Evolutionary conservation across 92 coral and sea anemone genomes (phyloP).

Genomic region (Plumapathes pennacea): DNA sequence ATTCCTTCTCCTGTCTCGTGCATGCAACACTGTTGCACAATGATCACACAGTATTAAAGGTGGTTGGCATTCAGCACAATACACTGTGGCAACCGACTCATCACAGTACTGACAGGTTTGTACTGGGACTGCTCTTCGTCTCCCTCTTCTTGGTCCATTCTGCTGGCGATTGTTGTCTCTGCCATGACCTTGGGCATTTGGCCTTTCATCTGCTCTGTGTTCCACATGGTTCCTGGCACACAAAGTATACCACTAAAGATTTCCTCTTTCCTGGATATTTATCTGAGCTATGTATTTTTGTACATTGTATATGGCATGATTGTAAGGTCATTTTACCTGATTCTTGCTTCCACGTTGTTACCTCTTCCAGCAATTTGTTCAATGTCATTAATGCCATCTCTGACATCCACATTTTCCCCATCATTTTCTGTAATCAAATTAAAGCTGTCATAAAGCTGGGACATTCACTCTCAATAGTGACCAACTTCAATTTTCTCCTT

Average conservation of each 20-base stretch:
- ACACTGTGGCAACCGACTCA: slow-evolving; percentile 37
- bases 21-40: slow-evolving; percentile 54
- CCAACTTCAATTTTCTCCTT: too few species aligned
- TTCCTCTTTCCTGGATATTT: too few species aligned
- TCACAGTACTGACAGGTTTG: slow-evolving; percentile 66
- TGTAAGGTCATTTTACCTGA: too few species aligned
- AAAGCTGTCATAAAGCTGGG: background rate
- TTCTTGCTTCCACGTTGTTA: too few species aligned
- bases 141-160: slow-evolving; percentile 13
- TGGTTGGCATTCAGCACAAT: slow-evolving; percentile 64
- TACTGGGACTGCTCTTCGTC: slow-evolving; percentile 27
- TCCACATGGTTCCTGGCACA: too few species aligned
- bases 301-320: too few species aligned
- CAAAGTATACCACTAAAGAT: too few species aligned
- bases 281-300: too few species aligned
- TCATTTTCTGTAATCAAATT: background rate
- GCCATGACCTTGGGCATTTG: too few species aligned
- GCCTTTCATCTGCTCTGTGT: too few species aligned
- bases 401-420: background rate
- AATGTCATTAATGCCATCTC: background rate
- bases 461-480: too few species aligned
- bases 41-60: slow-evolving; percentile 55
- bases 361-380: slow-evolving; percentile 4
- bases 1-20: slow-evolving; percentile 56
- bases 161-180: too few species aligned